phyloP scores from a whole-genome alignment of 2,888 invertebrate species.

The Chironomus riparius region DNA sequence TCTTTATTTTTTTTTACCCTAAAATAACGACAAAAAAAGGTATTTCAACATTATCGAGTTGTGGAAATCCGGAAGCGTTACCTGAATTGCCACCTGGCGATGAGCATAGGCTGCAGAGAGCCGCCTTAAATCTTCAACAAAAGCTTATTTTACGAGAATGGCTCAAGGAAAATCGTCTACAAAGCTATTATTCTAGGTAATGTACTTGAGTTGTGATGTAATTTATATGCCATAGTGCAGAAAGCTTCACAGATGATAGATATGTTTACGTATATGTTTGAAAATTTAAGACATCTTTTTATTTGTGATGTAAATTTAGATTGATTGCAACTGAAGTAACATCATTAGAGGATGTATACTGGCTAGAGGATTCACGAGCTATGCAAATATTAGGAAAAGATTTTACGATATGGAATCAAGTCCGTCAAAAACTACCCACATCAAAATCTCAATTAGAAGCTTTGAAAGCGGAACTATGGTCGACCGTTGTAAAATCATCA shows the following conservation, averaged over 20 bases:
- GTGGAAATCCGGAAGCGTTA: constrained; percentile 62
- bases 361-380: constrained; percentile 75
- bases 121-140: constrained; percentile 72
- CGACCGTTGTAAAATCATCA: constrained; percentile 73
- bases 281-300: background rate
- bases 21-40: constrained; percentile 44
- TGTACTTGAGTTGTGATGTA: too few relatives aligned
- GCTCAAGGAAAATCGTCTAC: constrained; percentile 64
- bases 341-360: constrained; percentile 82
- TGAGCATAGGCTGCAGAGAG: constrained; percentile 72
- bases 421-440: constrained; percentile 71
- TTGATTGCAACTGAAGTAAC: constrained; percentile 71
- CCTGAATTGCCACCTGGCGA: constrained; percentile 77
- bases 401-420: constrained; percentile 68
- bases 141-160: constrained; percentile 77
- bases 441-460: constrained; percentile 69
- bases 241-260: background rate
- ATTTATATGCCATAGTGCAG: background rate
- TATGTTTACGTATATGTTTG: background rate
- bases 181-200: constrained; percentile 63
- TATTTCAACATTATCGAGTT: constrained; percentile 73
- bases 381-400: constrained; percentile 70
- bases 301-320: constrained; percentile 33
- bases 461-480: constrained; percentile 76
- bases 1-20: background rate